Percentiles rank a stretch among this genome's conserved stretches.
Conservation (phyloP, 1,140 invertebrate genomes). For the Ylistrum balloti region DNA sequence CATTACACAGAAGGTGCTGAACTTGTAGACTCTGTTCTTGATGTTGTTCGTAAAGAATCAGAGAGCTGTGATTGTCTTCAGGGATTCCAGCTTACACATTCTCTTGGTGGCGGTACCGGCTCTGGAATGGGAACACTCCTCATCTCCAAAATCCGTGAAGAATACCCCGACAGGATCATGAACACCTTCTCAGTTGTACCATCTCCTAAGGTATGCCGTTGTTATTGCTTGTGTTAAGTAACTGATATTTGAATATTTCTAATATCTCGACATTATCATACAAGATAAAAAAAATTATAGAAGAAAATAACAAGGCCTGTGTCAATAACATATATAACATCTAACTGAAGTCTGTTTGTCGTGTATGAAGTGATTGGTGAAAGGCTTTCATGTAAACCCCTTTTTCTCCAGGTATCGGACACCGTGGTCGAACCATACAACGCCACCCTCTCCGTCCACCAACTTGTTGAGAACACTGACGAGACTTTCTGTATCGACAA, state of each 20-base stretch:
- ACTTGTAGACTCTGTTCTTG: constrained; percentile 89
- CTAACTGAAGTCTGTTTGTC: no score
- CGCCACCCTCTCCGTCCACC: constrained; percentile 81
- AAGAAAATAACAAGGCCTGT: neutral
- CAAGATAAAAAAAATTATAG: no score
- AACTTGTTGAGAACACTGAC: constrained; percentile 82
- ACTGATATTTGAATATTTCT: no score
- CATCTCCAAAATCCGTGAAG: constrained; percentile 85
- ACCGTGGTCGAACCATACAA: constrained; percentile 83
- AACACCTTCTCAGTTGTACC: constrained; percentile 95
- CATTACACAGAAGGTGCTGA: constrained; percentile 93
- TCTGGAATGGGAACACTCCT: constrained; percentile 85
- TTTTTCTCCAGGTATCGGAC: constrained; percentile 77
- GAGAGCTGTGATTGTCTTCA: constrained; percentile 88
- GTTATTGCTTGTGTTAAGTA: no score
- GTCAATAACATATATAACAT: no score
- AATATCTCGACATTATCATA: no score
- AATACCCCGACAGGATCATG: constrained; percentile 93
- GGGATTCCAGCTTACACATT: constrained; percentile 87
- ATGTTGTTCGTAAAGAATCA: constrained; percentile 90
- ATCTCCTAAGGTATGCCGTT: constrained; percentile 92
- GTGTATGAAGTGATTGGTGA: no score
- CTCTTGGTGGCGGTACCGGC: constrained; percentile 85
- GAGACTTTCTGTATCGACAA: constrained; percentile 89
- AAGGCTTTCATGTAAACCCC: no score